Evolutionary conservation across 2,797 vertebrate species (phyloP), one percentile per base, ranked within the genome.

Genomic region (Sebastes cheni): DNA sequence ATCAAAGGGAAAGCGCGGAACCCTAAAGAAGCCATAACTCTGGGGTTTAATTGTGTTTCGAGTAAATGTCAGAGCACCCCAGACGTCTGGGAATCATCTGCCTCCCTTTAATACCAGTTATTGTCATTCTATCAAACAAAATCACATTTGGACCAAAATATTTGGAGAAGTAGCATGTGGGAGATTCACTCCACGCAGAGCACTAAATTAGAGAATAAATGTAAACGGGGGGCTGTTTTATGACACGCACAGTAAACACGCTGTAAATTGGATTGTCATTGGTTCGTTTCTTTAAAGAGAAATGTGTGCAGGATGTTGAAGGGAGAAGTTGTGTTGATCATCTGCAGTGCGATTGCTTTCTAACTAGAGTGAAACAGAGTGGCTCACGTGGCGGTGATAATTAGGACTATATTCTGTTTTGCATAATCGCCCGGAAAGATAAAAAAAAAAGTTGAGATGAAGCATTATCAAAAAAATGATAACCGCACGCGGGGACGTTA

Each of bases 101-200:
- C 87, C 83, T 93, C 78, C 87, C 83, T 93, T 91, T 91, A 93
- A 94, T 93, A 88, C 89, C 86, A 75, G 81, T 93, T 86, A 93
- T 91, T 93, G 92, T 95, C 92, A 91, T 94, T 95, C 92, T 85
- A 94, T 93, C 93, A 95, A 92, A 95, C 93, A 92, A 92, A 95
- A 95, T 95, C 91, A 80, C 89, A 90, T 94, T 92, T 90, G 80
- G 91, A 94, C 77, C 91, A 88, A 94, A 95, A 94, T 94, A 94
- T 94, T 93, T 95, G 87, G 90, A 93, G 86, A 91, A 89, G 75
- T 83, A 89, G 87, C 91, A 91, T 89, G 92, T 80, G 91, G 89
- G 83, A 90, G 86, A 88, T 83, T 92, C 73, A 71, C 79, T 89
- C 68, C 86, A 86, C 18, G 76, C 79, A 52, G 85, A 69, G 87